These are phyloP conservation scores for Xiphydria camelus DNA, from an alignment of 2,888 invertebrate genomes.

Conservation along the genomic window DNA sequence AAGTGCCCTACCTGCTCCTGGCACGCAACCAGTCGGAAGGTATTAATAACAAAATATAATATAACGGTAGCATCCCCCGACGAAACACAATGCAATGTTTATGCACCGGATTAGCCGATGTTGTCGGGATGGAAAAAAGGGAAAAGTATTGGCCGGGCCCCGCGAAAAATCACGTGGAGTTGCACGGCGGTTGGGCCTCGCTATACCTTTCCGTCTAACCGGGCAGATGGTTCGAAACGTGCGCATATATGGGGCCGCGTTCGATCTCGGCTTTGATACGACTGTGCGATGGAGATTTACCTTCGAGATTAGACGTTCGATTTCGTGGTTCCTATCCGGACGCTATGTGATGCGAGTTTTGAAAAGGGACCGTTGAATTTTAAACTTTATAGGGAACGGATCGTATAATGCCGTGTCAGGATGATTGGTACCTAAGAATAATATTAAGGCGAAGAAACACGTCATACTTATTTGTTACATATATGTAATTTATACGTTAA, in stretches of 20 bases:
- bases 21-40: constrained; percentile 55
- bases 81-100: constrained; percentile 57
- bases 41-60: constrained; percentile 59
- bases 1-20: constrained; percentile 49
- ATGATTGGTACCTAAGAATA: too few species aligned
- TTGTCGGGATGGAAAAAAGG: constrained; percentile 30
- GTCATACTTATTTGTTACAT: too few species aligned
- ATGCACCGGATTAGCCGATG: constrained; percentile 54
- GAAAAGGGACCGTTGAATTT: too few species aligned
- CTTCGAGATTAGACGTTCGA: constrained; percentile 44
- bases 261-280: constrained; percentile 43
- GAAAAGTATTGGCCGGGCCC: constrained; percentile 7
- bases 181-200: too few species aligned
- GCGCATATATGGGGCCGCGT: constrained; percentile 13
- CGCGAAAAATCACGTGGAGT: constrained; percentile 12
- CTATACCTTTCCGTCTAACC: constrained; percentile 7
- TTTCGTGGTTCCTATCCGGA: constrained; percentile 17
- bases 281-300: constrained; percentile 46
- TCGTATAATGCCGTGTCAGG: too few species aligned
- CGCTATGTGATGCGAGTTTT: background rate
- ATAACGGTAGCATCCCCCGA: constrained; percentile 53
- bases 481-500: too few species aligned
- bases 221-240: constrained; percentile 43
- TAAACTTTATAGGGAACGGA: too few species aligned
- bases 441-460: too few species aligned